phyloP scores from a whole-genome alignment of 2,888 invertebrate species.

The Acronicta psi region DNA sequence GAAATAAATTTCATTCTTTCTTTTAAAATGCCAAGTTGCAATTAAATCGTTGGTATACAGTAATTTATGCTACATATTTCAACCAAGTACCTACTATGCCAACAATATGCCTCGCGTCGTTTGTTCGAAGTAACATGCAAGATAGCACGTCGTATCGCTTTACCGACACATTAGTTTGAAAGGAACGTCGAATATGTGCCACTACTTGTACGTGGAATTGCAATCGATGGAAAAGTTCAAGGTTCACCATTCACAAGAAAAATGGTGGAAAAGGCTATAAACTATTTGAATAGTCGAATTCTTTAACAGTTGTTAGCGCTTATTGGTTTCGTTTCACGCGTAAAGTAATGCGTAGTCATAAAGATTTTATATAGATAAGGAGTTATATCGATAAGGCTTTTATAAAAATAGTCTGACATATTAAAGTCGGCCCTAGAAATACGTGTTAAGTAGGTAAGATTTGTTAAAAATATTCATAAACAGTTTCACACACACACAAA shows the following conservation, averaged over 20 bases:
- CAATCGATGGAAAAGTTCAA: slow-evolving; percentile 65
- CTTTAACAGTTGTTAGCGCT: slow-evolving; percentile 33
- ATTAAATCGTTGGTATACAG: too few species aligned
- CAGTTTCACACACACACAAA: too few species aligned
- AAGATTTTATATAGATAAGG: slow-evolving; percentile 13
- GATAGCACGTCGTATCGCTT: slow-evolving; percentile 33
- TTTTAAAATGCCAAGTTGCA: too few species aligned
- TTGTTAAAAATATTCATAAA: too few species aligned
- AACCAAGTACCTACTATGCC: slow-evolving; percentile 7
- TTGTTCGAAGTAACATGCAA: slow-evolving; percentile 33
- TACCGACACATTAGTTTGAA: slow-evolving; percentile 35
- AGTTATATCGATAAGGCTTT: slow-evolving; percentile 17
- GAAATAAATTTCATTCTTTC: too few species aligned
- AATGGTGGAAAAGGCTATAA: slow-evolving; percentile 32
- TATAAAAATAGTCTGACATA: slow-evolving; percentile 1
- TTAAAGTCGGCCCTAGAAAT: background rate
- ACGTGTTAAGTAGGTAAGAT: background rate
- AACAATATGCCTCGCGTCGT: slow-evolving; percentile 15
- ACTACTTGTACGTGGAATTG: slow-evolving; percentile 52
- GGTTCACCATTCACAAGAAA: slow-evolving; percentile 54
- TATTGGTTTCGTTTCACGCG: slow-evolving; percentile 36
- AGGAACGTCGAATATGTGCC: slow-evolving; percentile 46
- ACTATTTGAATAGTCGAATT: slow-evolving; percentile 43
- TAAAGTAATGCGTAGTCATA: slow-evolving; percentile 17
- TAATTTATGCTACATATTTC: slow-evolving; percentile 20